These are phyloP conservation scores for Coracopsis vasa DNA, from an alignment of 2,113 vertebrate genomes.

Conservation along the genomic window DNA sequence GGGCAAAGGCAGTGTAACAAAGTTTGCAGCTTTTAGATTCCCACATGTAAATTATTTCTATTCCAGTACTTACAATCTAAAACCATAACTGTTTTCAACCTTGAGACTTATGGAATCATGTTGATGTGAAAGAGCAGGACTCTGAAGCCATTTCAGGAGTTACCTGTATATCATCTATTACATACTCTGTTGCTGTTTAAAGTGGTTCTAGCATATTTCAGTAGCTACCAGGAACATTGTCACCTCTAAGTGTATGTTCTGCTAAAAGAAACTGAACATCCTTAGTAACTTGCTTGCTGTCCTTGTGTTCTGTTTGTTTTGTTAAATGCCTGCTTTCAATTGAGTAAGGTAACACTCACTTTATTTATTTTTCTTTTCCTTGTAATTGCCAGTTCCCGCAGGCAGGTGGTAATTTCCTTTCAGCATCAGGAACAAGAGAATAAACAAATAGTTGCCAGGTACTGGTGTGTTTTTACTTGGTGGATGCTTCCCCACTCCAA, in stretches of 20 bases:
- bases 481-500: neutral
- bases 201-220: neutral
- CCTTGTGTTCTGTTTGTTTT: neutral
- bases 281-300: neutral
- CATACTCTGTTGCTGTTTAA: neutral
- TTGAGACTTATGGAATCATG: neutral
- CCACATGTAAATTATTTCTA: neutral
- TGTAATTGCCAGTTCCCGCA: slow-evolving; percentile 22
- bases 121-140: neutral
- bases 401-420: slow-evolving; percentile 25
- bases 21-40: neutral
- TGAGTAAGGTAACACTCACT: neutral
- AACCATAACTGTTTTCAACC: neutral
- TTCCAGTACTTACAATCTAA: neutral
- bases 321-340: neutral
- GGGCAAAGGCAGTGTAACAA: neutral
- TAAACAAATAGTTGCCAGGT: neutral
- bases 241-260: neutral
- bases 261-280: neutral
- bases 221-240: neutral
- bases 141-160: neutral
- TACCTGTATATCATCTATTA: neutral
- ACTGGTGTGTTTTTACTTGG: neutral
- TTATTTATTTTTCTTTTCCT: neutral
- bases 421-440: slow-evolving; percentile 6